These are phyloP conservation scores for Troglohyphantes excavatus DNA, from an alignment of 2,888 invertebrate genomes.

Conservation along the genomic window DNA sequence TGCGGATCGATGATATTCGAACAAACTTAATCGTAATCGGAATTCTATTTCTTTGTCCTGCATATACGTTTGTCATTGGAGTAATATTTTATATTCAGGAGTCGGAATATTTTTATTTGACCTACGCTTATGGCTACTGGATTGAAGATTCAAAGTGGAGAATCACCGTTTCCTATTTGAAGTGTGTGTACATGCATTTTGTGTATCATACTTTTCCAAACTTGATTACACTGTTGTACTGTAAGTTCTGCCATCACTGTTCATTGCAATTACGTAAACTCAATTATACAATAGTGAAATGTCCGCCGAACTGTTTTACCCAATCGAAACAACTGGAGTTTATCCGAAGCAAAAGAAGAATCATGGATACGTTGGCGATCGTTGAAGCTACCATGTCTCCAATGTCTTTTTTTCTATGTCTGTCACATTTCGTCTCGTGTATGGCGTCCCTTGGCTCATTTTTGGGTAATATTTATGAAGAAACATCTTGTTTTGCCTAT, in stretches of 20 bases:
- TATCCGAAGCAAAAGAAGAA: not conserved
- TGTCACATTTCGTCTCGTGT: not conserved
- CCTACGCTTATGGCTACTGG: constrained; percentile 16
- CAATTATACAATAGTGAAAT: not conserved
- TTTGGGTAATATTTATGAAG: not conserved
- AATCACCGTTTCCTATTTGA: not conserved
- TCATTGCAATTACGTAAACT: not conserved
- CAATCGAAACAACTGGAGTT: not conserved
- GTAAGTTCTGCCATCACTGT: constrained; percentile 18
- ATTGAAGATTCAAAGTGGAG: not conserved
- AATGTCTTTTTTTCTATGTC: constrained; percentile 1
- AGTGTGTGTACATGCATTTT: not conserved
- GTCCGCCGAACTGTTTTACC: not conserved
- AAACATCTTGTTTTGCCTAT: not conserved
- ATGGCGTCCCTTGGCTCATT: constrained; percentile 13
- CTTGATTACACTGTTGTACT: constrained; percentile 17
- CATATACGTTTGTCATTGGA: not conserved
- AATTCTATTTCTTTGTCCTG: not conserved
- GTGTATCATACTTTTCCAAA: not conserved
- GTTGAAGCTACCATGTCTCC: not conserved
- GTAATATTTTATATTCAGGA: not conserved
- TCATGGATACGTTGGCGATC: not conserved
- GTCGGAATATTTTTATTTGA: not conserved
- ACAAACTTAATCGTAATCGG: not conserved
- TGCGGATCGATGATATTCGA: not conserved